Evolutionary conservation across 2,888 invertebrate species (phyloP), one percentile per base, ranked within the genome.

Genomic region (Xanthorhoe designata): DNA sequence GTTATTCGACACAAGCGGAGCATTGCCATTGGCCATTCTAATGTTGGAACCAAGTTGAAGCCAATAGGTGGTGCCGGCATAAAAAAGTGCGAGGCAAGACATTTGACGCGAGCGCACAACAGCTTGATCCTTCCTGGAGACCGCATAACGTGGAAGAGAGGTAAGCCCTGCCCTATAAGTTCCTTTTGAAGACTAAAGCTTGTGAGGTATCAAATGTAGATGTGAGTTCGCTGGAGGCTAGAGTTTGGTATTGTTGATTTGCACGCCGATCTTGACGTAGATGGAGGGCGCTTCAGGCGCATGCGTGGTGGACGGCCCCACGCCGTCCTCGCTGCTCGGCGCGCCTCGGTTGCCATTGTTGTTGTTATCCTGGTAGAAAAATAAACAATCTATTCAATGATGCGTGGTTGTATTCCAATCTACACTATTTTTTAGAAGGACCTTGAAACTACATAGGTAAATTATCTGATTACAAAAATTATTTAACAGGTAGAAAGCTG

Each of bases 191-290:
- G 13, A 2, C 38, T 42, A 42, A 35, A 42, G 38, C 13, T 42
- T 42, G 13, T 13, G 38, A 1, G 8, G 32, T 3, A 38, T 10
- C 35, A 38, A 38, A 38, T 38, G 10, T 2, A 38, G 35, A 7
- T 42, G 13, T 13, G 38, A 42, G 35, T 51, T 51, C 29, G 19
- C 50, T 47, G 32, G 24, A 67, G 50, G 53, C 38, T 68, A 52
- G 51, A 70, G 58, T 35, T 68, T 77, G 19, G 75, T 69, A 64
- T 83, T 82, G 73, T 82, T 82, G 63, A 82, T 83, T 15, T 67
- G 66, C 19, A 67, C 62, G n/a, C n/a, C n/a, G 51, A 62, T 55
- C 51, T 63, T 63, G 13, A 63, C 19, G 51, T 45, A 54, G 55
- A 66, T 51, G 4, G 62, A 13, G 24, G 66, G 54, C 29, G 49